Base-by-base conservation (phyloP, 23 tunicate species). In the Ascidia mentula region DNA sequence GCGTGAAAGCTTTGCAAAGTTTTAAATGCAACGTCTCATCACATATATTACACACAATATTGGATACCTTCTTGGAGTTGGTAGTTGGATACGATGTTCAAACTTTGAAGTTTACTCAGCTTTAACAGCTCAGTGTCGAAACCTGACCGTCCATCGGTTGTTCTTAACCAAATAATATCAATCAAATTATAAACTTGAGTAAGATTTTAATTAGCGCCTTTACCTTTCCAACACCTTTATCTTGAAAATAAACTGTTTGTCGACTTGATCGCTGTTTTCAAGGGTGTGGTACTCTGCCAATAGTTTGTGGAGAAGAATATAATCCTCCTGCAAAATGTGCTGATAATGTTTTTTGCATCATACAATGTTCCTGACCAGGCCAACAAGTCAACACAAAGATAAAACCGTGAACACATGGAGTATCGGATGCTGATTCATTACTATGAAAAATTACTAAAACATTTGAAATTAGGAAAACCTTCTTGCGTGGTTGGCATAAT, bases 241-340 rank as follows among this genome's bases (percentile, higher is more conserved):
- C 13, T 53, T 53, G 65, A 53, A 53, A 20, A 26, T 28, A 53
- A 53, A 20, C 65, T 53, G 65, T 28, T 53, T 53, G 65, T 53
- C 65, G 65, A 20, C 24, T 3, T 6, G 7, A 28, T 53, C 65
- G 13, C 65, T 53, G 28, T 20, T 1, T 5, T 26, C 7, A 5
- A 53, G 65, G 24, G 24, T 28, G 65, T 53, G 65, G 24, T 28
- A 20, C 24, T 53, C 65, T 26, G 65, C 65, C 65, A 53, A 53
- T 5, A 53, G 65, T 53, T 53, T 53, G 65, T 53, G 65, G 2
- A 53, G 65, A 53, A 53, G 65, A 53, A 53, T 53, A 28, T 53
- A 53, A 53, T 53, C 65, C 28, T 53, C 65, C 65, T 53, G n/a
- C n/a, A 53, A 53, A 53, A 5, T 9, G 13, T 20, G 22, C 24